Evolutionary conservation across 2,113 vertebrate species (phyloP).

Genomic region (Triplophysa rosa): DNA sequence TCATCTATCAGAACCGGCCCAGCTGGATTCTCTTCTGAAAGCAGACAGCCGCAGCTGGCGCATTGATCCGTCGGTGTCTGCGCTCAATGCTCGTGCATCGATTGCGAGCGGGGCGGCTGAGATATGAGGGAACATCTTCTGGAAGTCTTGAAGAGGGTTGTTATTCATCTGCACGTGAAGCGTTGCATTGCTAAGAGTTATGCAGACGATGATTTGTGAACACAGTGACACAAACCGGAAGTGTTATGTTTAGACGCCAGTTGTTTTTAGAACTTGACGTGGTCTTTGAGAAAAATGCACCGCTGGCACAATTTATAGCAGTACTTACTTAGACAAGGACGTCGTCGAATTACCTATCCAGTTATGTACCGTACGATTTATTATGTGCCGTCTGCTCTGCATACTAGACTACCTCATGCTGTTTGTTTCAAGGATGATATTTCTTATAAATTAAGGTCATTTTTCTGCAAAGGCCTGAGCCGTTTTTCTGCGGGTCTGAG

Average conservation of each 20-base stretch:
- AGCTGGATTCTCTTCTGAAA: constrained; percentile 8
- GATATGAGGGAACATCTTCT: constrained; percentile 20
- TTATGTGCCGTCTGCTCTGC: constrained; percentile 21
- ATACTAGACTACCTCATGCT: constrained; percentile 15
- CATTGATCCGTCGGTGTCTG: constrained; percentile 38
- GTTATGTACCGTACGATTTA: not conserved
- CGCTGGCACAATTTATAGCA: not conserved
- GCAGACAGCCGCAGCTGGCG: constrained; percentile 16
- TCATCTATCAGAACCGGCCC: constrained; percentile 34
- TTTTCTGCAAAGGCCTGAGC: not conserved
- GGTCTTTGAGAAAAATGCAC: constrained; percentile 12
- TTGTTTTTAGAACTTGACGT: not conserved
- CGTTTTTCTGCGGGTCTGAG: not conserved
- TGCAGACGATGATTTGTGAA: not conserved
- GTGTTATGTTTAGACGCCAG: too few relatives aligned
- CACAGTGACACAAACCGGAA: not conserved
- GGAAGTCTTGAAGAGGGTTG: not conserved
- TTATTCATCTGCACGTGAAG: constrained; percentile 21
- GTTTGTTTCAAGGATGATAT: constrained; percentile 25
- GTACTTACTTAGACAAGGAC: constrained; percentile 4
- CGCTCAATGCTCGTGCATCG: constrained; percentile 29
- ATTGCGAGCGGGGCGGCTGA: constrained; percentile 36
- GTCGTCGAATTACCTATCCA: constrained; percentile 24
- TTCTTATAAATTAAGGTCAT: constrained; percentile 28
- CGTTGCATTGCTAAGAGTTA: not conserved